phyloP scores from a whole-genome alignment of 2,113 vertebrate species.

The Ptychochromis oligacanthus region DNA sequence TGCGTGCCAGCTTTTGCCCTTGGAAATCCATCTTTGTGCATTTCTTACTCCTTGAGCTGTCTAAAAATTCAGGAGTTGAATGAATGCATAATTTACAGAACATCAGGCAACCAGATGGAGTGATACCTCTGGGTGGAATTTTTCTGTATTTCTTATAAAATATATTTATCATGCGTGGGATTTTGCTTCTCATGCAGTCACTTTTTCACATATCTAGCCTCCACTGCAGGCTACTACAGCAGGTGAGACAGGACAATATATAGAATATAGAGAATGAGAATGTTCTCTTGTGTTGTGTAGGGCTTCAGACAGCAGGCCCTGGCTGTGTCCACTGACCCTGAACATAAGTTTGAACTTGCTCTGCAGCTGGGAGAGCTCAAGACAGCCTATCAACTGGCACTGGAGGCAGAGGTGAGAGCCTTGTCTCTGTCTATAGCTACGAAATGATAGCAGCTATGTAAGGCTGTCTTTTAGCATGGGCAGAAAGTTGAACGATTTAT shows the following conservation, averaged over 20 bases:
- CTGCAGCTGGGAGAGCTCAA: conserved; percentile 96
- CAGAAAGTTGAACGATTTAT: not conserved
- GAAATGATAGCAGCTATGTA: not conserved
- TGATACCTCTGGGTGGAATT: conserved; percentile 25
- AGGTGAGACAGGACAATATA: not conserved
- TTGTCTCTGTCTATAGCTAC: not conserved
- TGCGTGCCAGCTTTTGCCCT: not conserved
- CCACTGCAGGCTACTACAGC: not conserved
- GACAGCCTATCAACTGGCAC: conserved; percentile 94
- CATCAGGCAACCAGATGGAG: conserved; percentile 56
- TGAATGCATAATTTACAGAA: conserved; percentile 32
- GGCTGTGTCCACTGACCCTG: conserved; percentile 95
- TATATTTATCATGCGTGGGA: not conserved
- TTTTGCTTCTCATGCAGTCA: conserved; percentile 24
- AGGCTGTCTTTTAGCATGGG: not conserved
- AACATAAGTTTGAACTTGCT: conserved; percentile 96
- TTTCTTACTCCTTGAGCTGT: not conserved
- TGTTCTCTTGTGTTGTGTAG: conserved; percentile 70
- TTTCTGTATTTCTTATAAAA: conserved; percentile 22
- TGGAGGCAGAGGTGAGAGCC: conserved; percentile 91
- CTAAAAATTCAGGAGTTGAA: not conserved
- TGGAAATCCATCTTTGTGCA: not conserved
- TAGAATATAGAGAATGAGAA: not conserved
- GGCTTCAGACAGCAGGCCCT: conserved; percentile 98
- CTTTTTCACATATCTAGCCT: not conserved